Conservation (phyloP, 64 coral and sea anemone genomes). For the Actinia equina region DNA sequence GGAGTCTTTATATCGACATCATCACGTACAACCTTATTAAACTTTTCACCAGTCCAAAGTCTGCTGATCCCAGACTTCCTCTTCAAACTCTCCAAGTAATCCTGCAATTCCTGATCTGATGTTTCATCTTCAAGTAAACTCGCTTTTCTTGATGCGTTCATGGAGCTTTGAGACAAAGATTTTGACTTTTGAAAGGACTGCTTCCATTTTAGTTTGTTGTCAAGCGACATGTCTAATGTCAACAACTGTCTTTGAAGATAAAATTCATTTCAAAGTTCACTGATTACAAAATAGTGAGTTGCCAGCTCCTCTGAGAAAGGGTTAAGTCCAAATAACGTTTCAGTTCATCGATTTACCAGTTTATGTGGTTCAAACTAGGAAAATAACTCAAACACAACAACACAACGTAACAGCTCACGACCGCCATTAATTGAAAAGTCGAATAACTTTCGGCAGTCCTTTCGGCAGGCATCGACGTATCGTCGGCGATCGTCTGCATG, state of each 20-base stretch:
- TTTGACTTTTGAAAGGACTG: constrained; percentile 70
- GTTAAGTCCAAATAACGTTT: not conserved
- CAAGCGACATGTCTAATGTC: not conserved
- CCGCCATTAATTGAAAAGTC: not conserved
- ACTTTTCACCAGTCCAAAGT: constrained; percentile 63
- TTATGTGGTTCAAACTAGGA: not conserved
- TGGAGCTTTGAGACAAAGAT: constrained; percentile 62
- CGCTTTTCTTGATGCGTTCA: constrained; percentile 22
- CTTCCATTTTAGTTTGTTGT: constrained; percentile 44
- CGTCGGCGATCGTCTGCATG: too few species aligned
- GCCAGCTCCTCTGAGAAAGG: not conserved
- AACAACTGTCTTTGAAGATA: too few species aligned
- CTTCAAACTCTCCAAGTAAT: constrained; percentile 69
- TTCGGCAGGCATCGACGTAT: not conserved
- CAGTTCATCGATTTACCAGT: not conserved
- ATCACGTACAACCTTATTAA: constrained; percentile 51
- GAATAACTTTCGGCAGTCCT: not conserved
- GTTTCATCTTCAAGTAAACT: constrained; percentile 75
- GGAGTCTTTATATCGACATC: constrained; percentile 78
- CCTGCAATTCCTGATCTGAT: constrained; percentile 59
- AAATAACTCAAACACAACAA: not conserved
- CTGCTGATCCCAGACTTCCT: constrained; percentile 69
- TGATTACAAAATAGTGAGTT: not conserved
- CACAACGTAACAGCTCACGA: too few species aligned
- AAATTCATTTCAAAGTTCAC: not conserved